phyloP scores from a whole-genome alignment of 2,797 vertebrate genomes.

The Mus spretus region DNA sequence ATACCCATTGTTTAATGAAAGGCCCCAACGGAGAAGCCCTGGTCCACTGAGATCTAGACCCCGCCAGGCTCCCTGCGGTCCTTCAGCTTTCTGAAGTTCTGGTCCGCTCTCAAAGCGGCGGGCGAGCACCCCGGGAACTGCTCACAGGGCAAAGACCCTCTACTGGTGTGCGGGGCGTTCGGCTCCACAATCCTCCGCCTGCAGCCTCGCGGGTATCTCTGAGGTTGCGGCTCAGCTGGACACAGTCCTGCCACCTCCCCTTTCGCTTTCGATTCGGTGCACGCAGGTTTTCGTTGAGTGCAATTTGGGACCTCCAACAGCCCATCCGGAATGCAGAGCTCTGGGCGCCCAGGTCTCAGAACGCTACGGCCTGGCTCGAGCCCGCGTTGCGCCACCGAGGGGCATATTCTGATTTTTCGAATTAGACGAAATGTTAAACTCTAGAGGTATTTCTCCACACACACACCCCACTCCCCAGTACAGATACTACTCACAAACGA shows the following conservation, averaged over 20 bases:
- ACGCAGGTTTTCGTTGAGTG: constrained; percentile 62
- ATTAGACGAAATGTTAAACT: background rate
- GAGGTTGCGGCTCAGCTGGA: background rate
- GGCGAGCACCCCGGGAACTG: background rate
- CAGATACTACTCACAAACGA: background rate
- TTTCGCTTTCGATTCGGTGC: constrained; percentile 83
- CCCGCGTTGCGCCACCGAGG: background rate
- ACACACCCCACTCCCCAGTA: background rate
- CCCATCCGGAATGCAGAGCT: background rate
- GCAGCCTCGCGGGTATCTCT: background rate
- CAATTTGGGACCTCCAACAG: background rate
- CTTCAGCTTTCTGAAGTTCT: accelerated
- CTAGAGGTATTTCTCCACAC: background rate
- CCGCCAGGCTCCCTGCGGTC: no score
- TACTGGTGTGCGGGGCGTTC: background rate
- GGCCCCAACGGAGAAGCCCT: accelerated
- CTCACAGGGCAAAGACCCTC: background rate
- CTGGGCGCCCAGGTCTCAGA: background rate
- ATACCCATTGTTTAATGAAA: background rate
- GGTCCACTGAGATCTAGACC: background rate
- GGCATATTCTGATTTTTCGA: background rate
- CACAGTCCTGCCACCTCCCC: background rate
- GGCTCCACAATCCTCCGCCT: no score
- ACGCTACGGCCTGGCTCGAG: accelerated
- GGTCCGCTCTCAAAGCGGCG: accelerated